Evolutionary conservation across 1,140 invertebrate genomes (phyloP), one percentile per base, ranked within the genome.

Genomic region (Homalodisca vitripennis): DNA sequence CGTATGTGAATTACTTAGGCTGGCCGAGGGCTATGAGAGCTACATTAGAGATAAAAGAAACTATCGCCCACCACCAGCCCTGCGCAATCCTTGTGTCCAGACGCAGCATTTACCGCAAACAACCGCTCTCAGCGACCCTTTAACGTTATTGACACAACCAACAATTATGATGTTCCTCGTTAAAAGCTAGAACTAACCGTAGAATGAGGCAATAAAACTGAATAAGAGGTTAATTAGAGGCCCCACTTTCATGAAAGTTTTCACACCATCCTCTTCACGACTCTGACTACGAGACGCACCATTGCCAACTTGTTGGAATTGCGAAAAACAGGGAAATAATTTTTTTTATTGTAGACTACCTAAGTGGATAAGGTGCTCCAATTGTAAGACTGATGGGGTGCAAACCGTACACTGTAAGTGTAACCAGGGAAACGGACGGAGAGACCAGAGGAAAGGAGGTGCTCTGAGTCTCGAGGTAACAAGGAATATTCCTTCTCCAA

Each of bases 1-100:
- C 6, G 22, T 53, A 14, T 3, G 6, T 6, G 48, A 53, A 53
- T 24, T 53, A 3, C 6, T 53, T 14, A 12, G 22, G 22, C 48
- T 53, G 20, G 48, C 48, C 6, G 48, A 53, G 20, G 48, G 48
- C 22, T 53, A 53, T 53, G 48, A 53, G 48, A 53, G 22, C 22
- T 53, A 53, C 20, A 3, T 53, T 14, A 6, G 48, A n/a, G 48
- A 53, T 6, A 53, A 53, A 20, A 22, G 20, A 53, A 53, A 22
- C 20, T 53, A 53, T 53, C 12, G 48, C 6, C 48, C 48, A n/a
- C 48, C 48, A n/a, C 48, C 48, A 53, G 6, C 20, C 48, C 48
- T n/a, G 48, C 48, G 6, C 48, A 22, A 24, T 12, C 22, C 3
- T 6, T 53, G 22, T 14, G 3, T 53, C 48, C 12, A 22, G 48